A percentile compares a stretch with the other conserved stretches of the same genome.
Evolutionary conservation across 2,113 vertebrate species (phyloP).

Genomic region (Ailurus styani): DNA sequence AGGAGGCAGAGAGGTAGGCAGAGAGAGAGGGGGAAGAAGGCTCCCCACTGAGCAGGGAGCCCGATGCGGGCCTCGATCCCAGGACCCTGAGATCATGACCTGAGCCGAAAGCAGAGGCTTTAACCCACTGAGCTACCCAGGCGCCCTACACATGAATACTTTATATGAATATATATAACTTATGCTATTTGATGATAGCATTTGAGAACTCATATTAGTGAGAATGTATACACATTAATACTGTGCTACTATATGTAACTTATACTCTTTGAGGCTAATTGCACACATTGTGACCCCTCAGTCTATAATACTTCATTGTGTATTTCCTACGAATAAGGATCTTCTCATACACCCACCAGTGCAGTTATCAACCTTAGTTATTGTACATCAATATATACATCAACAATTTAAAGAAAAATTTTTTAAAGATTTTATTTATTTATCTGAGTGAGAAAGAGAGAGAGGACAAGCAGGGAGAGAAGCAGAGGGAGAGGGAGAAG

Average conservation of each 20-base stretch:
- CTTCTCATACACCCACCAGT: fast-evolving
- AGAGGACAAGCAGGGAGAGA: background rate
- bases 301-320: background rate
- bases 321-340: background rate
- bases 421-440: background rate
- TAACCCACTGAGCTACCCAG: too few species aligned
- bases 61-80: too few species aligned
- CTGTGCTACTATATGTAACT: background rate
- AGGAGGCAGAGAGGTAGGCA: too few species aligned
- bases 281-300: background rate
- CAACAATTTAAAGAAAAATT: too few species aligned
- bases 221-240: background rate
- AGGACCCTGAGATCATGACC: too few species aligned
- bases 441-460: background rate
- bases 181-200: background rate
- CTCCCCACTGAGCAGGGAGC: too few species aligned
- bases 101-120: too few species aligned
- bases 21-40: too few species aligned
- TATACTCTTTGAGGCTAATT: background rate
- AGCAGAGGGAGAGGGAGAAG: background rate
- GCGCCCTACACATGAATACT: background rate
- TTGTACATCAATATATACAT: background rate
- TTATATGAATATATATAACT: background rate
- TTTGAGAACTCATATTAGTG: background rate
- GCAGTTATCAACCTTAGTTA: background rate